Percentiles rank a stretch among this genome's conserved stretches.
These are phyloP conservation scores for Phalacrocorax pelagicus DNA, from an alignment of 2,113 vertebrate species.

Conservation along the genomic window DNA sequence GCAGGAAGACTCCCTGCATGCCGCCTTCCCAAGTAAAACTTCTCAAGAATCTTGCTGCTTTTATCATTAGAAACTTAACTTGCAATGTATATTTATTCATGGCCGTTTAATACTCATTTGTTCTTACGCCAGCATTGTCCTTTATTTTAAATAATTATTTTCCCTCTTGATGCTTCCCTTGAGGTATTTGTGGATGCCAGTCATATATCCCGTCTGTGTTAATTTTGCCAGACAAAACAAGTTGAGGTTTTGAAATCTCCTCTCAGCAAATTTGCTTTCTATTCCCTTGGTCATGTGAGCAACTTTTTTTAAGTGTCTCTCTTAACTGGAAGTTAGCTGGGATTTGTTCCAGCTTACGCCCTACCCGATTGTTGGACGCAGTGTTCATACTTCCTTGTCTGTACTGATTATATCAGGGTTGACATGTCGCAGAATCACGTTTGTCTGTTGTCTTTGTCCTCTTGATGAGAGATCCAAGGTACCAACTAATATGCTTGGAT, in stretches of 20 bases:
- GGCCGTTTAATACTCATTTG: neutral
- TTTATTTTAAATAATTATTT: neutral
- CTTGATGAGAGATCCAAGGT: neutral
- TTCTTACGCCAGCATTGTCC: neutral
- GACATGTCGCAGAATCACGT: neutral
- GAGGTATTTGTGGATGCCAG: neutral
- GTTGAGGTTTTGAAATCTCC: neutral
- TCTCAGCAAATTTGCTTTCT: neutral
- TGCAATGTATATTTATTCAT: neutral
- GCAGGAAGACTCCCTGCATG: neutral
- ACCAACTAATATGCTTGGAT: neutral
- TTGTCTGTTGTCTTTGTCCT: neutral
- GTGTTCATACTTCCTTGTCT: neutral
- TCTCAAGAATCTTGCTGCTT: neutral
- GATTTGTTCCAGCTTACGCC: neutral
- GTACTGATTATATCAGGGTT: neutral
- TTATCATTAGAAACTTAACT: neutral
- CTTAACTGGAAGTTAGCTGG: neutral
- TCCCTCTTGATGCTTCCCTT: neutral
- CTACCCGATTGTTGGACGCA: neutral
- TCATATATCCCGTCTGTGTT: neutral
- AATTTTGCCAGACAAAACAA: neutral
- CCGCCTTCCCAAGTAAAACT: neutral
- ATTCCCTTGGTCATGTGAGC: neutral
- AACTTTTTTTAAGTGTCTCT: neutral